Evolutionary conservation across 2,797 vertebrate genomes (phyloP), one percentile per base, ranked within the genome.

Genomic region (Hypotaenidia okinawae): DNA sequence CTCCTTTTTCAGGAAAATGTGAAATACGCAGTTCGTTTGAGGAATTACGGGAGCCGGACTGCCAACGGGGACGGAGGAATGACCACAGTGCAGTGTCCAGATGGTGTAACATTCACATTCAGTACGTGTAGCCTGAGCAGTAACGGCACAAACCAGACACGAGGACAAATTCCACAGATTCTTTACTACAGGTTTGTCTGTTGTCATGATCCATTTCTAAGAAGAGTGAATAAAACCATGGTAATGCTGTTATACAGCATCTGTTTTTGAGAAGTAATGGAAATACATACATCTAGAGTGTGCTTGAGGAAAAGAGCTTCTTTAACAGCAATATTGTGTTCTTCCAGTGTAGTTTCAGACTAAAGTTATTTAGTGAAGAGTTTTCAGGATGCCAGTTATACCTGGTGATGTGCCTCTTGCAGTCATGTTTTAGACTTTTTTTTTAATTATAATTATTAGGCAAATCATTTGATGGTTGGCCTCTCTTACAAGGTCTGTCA

Each of bases 1-100:
- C 84, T 95, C 10, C 32, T 91, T 93, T 43, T 57, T 21, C 97
- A 99, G 99, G 99, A 99, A 97, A 99, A 98, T 66, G 98, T 99
- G 62, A 99, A 99, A 97, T 99, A 99, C 0, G 99, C 99, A 7
- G 99, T 99, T 45, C 98, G 99, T 64, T 95, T 99, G 91, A 98
- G 99, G 86, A 99, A 99, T 97, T 99, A 99, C 1, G 99, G 99
- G 74, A 99, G 99, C 93, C 98, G 99, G 24, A 99, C 99, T n/a
- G 99, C 99, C 72, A 99, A 99, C 73, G 99, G 99, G 16, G 99
- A 99, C 61, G 99, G 99, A 83, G 99, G 99, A n/a, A 99, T 99
- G 98, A 99, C 99, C 73, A 99, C 99, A 9, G 99, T 99, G 47
- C 99, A 99, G 96, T 99, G 99, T 96, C 98, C 99, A 2, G 99